Conservation (phyloP, 2,888 invertebrate genomes). For the Scrobipalpa costella region DNA sequence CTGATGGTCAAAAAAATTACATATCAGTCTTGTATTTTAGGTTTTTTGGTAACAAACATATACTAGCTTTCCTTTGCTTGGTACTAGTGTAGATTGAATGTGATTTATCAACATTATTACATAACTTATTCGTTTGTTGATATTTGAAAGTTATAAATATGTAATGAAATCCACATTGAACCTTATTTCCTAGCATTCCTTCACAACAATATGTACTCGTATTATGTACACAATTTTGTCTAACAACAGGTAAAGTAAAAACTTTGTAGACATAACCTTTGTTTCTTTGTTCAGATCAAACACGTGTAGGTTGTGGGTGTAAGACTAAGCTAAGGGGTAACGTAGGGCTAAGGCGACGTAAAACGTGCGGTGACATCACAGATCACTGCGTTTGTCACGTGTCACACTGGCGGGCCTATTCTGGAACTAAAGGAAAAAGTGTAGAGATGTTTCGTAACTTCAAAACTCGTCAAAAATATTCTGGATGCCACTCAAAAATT, state of each 20-base stretch:
- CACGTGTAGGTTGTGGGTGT: constrained; percentile 2
- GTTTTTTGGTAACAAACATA: too few relatives aligned
- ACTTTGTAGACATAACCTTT: constrained; percentile 7
- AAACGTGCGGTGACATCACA: constrained; percentile 47
- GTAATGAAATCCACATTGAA: neutral
- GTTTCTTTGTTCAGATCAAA: neutral
- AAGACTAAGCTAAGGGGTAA: neutral
- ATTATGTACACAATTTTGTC: neutral
- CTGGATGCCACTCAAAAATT: too few relatives aligned
- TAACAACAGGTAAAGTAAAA: neutral
- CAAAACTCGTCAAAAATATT: too few relatives aligned
- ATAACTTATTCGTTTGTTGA: too few relatives aligned
- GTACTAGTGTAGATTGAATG: too few relatives aligned
- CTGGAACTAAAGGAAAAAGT: constrained; percentile 34
- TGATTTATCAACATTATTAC: too few relatives aligned
- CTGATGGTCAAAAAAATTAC: too few relatives aligned
- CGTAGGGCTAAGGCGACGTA: constrained; percentile 38
- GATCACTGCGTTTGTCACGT: constrained; percentile 57
- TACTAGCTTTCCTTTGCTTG: too few relatives aligned
- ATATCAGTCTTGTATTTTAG: too few relatives aligned
- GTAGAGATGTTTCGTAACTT: too few relatives aligned
- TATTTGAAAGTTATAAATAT: too few relatives aligned
- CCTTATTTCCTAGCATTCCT: neutral
- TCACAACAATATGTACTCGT: too few relatives aligned
- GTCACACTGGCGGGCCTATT: constrained; percentile 49